Evolutionary conservation across 2,888 invertebrate genomes (phyloP), one percentile per base, ranked within the genome.

Genomic region (Pseudoips prasinana): DNA sequence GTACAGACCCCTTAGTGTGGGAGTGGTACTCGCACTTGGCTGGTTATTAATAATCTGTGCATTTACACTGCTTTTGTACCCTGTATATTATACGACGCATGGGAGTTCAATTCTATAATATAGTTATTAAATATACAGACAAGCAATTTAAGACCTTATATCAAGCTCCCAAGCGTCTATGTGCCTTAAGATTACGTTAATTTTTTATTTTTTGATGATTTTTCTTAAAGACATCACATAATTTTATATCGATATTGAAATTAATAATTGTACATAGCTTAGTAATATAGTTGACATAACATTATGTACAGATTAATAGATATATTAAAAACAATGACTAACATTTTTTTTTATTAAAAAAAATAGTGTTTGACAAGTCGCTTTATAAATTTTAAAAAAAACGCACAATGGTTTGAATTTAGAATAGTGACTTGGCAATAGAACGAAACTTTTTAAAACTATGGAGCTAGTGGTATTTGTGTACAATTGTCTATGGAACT

Each of bases 141-240:
- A 30, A 28, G 38, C 7, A 45, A 28, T 45, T 25, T 33, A 39
- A 30, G 35, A 38, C 8, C 50, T n/a, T n/a, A n/a, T n/a, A n/a
- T n/a, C n/a, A n/a, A 49, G 46, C 49, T n/a, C 49, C 41, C 45
- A 49, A 39, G 41, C 33, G 39, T 38, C 14, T 3, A 14, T 14
- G 14, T 44, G 40, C 33, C 25, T 47, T 44, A 33, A 40, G 14
- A 14, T 3, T 14, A 20, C 20, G 3, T 20, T n/a, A 20, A 20
- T n/a, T 20, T 20, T 20, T 39, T 24, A 48, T 48, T 39, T 48
- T 49, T 49, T 36, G 49, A 43, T 38, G 34, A 27, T 48, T 48
- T 44, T 39, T 28, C 33, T 29, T 14, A 34, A 20, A 39, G 14
- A 41, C 50, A 53, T 53, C 50, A 53, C 54, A 53, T 35, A 35